A percentile compares a stretch with the other conserved stretches of the same genome.
phyloP scores from a whole-genome alignment of 2,797 vertebrate species.

The Mareca penelope region DNA sequence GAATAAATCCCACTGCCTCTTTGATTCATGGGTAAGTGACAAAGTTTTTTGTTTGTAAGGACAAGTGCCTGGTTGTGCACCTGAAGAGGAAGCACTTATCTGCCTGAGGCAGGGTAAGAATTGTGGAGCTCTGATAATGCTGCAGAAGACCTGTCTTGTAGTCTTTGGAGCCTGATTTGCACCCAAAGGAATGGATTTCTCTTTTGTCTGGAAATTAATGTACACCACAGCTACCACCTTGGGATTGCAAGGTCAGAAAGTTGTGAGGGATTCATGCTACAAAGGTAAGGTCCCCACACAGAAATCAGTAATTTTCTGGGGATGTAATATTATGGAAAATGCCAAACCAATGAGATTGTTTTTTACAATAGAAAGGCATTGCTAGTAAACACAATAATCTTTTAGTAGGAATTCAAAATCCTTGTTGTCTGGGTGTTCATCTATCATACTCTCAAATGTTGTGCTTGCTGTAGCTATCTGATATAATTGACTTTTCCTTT shows the following conservation, averaged over 20 bases:
- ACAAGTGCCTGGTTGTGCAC: not conserved
- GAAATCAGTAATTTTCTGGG: rapidly evolving
- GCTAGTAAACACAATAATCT: not conserved
- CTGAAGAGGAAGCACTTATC: not conserved
- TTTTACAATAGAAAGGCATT: not conserved
- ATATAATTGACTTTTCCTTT: not conserved
- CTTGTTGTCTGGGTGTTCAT: not conserved
- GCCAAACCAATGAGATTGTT: not conserved
- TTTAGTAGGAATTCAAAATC: not conserved
- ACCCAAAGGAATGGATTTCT: not conserved
- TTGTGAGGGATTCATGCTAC: not conserved
- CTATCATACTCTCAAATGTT: not conserved
- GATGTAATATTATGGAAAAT: not conserved
- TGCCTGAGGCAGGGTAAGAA: not conserved
- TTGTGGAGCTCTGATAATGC: not conserved
- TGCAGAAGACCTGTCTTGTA: not conserved
- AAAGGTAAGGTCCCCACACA: not conserved
- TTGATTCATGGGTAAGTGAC: not conserved
- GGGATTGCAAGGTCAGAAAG: not conserved
- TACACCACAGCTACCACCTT: rapidly evolving
- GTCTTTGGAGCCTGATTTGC: not conserved
- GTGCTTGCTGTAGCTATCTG: not conserved
- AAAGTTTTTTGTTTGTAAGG: not conserved
- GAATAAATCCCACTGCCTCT: not conserved
- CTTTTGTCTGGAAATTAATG: not conserved